These are phyloP conservation scores for Drosophila subobscura DNA, from an alignment of 1,140 invertebrate genomes.

Conservation along the genomic window DNA sequence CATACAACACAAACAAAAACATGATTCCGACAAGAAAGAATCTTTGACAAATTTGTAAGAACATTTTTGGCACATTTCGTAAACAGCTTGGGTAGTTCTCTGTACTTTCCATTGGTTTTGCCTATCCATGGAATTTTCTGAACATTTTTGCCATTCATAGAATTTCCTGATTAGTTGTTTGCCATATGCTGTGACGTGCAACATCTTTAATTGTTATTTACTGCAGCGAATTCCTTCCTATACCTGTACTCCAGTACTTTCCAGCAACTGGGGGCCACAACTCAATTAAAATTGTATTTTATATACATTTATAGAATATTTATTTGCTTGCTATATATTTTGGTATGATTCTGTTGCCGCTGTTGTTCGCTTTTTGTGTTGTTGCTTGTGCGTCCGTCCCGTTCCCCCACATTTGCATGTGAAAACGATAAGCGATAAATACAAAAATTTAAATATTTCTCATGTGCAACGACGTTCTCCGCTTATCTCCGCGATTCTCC, in stretches of 20 bases:
- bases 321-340: constrained; percentile 62
- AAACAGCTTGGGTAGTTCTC: not conserved
- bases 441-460: constrained; percentile 48
- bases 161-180: too few relatives aligned
- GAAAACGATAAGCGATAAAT: constrained; percentile 59
- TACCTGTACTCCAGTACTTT: not conserved
- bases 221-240: constrained; percentile 16
- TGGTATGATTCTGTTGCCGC: constrained; percentile 46
- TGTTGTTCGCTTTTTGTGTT: constrained; percentile 8
- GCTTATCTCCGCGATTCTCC: constrained; percentile 25
- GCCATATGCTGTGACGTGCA: not conserved
- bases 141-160: not conserved
- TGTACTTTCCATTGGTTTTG: constrained; percentile 1
- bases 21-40: constrained; percentile 28
- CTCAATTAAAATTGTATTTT: constrained; percentile 45
- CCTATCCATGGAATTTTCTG: not conserved
- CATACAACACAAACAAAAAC: constrained; percentile 28
- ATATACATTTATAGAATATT: constrained; percentile 55
- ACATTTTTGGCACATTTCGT: constrained; percentile 11
- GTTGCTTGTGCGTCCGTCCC: constrained; percentile 8
- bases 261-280: constrained; percentile 5
- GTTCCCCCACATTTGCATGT: constrained; percentile 53
- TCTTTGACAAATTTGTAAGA: constrained; percentile 15
- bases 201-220: constrained; percentile 25
- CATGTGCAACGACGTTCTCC: constrained; percentile 40